Evolutionary conservation across 2,797 vertebrate genomes (phyloP), one percentile per base, ranked within the genome.

Genomic region (Oceanodroma leucorhoa): DNA sequence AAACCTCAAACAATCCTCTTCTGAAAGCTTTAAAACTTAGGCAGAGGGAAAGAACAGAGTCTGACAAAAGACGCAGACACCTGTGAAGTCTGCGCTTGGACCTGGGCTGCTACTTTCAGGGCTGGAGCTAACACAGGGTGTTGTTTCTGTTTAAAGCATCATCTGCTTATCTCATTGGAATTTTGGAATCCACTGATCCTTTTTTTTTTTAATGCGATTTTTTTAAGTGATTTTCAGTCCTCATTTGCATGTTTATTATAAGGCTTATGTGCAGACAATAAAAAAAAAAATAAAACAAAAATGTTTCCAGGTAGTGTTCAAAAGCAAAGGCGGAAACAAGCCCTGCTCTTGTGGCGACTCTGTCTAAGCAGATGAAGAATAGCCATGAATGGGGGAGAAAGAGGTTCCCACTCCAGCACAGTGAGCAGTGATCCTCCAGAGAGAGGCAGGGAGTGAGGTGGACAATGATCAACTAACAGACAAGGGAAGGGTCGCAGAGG

Each of bases 21-120:
- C 67, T 86, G 65, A 81, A 95, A 85, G 38, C 62, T 91, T 86
- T 89, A 80, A 91, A 92, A 84, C 38, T 46, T 53, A 90, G 40
- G 46, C 43, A 70, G 57, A 91, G 14, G 30, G 13, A 86, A 86
- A 57, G 30, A 89, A 48, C 5, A 81, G 54, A 57, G 32, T 50
- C 36, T 67, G 22, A 92, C 51, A 87, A 90, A 93, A 86, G 76
- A 54, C 70, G 55, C 21, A 66, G 67, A 61, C 78, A 83, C 73
- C 90, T 95, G 90, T 65, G 90, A 94, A 87, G 53, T 61, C 36
- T 65, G 9, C 65, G 30, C 36, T 83, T 73, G 53, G 53, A 75
- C 48, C 36, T 50, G 23, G 27, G 19, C 36, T 94, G 55, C 32
- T 72, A 17, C 40, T 82, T 90, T 72, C 51, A 84, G 34, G 34